Evolutionary conservation across 2,113 vertebrate species (phyloP), one percentile per base, ranked within the genome.

Genomic region (Micromys minutus): DNA sequence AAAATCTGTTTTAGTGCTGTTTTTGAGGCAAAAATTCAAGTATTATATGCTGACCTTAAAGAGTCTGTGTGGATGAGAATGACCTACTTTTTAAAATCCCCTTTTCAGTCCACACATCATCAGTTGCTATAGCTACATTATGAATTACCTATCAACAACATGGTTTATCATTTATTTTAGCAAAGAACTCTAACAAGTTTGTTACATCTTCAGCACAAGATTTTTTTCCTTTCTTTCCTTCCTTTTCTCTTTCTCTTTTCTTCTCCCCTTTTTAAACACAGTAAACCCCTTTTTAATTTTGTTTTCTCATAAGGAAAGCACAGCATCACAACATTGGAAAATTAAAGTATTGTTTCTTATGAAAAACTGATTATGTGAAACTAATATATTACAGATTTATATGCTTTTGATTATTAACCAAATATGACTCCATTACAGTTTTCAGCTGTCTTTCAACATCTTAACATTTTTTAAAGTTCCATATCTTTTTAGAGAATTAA

Each of bases 231-330:
- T 55, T 36, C 17, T 34, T 19, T 55, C 10, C 12, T 79, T 42
- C 7, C 5, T 72, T 11, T 29, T 22, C 2, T 7, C 26, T 65
- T 65, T 26, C 34, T 75, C 36, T 7, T 19, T 17, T n/a, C 36
- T 19, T 76, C 12, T 17, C 50, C 34, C 45, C 42, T 16, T 16
- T 39, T 24, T 39, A 4, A 29, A 81, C 13, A 2, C 15, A 79
- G 5, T n/a, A n/a, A 12, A 15, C 39, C 10, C 10, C 0, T 15
- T 87, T 87, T 42, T 90, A 67, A 67, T 67, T 67, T 17, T 88
- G 59, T 77, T 88, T 98, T 97, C 77, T 87, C 34, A 95, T 89
- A 97, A 96, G 97, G 81, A 55, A 97, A 96, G n/a, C 36, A 90
- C 16, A 87, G 93, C 31, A 79, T 31, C 79, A 90, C 21, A 87